Evolutionary conservation across 2,888 invertebrate genomes (phyloP).

Genomic region (Meteorus colon): DNA sequence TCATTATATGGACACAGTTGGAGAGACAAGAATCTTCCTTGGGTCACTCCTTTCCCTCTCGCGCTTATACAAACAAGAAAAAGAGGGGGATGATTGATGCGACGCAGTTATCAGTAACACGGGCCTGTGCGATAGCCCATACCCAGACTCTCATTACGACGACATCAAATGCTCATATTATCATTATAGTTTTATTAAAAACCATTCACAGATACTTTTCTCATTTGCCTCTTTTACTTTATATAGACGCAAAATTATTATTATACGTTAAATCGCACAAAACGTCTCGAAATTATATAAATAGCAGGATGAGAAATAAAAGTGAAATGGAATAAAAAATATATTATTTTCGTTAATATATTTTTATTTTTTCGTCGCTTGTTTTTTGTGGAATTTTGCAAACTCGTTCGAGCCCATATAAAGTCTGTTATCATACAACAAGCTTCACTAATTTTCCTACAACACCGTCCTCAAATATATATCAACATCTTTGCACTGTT

Average conservation of each 20-base stretch:
- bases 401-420: slow-evolving; percentile 52
- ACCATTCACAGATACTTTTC: slow-evolving; percentile 51
- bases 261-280: not conserved
- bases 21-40: slow-evolving; percentile 29
- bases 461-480: slow-evolving; percentile 51
- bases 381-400: slow-evolving; percentile 40
- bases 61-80: slow-evolving; percentile 13
- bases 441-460: slow-evolving; percentile 59
- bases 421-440: slow-evolving; percentile 60
- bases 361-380: slow-evolving; percentile 17
- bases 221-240: slow-evolving; percentile 1
- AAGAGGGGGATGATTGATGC: slow-evolving; percentile 58
- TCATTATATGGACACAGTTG: slow-evolving; percentile 27
- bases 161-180: slow-evolving; percentile 72
- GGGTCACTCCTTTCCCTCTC: slow-evolving; percentile 38
- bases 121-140: slow-evolving; percentile 57
- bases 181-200: slow-evolving; percentile 71
- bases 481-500: slow-evolving; percentile 49
- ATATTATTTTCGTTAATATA: not conserved
- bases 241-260: not conserved
- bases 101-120: slow-evolving; percentile 59
- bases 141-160: slow-evolving; percentile 65
- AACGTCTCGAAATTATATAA: not conserved
- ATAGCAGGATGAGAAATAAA: not conserved
- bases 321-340: not conserved